Evolutionary conservation across 2,888 invertebrate genomes (phyloP), one percentile per base, ranked within the genome.

Genomic region (Andrena minutula): DNA sequence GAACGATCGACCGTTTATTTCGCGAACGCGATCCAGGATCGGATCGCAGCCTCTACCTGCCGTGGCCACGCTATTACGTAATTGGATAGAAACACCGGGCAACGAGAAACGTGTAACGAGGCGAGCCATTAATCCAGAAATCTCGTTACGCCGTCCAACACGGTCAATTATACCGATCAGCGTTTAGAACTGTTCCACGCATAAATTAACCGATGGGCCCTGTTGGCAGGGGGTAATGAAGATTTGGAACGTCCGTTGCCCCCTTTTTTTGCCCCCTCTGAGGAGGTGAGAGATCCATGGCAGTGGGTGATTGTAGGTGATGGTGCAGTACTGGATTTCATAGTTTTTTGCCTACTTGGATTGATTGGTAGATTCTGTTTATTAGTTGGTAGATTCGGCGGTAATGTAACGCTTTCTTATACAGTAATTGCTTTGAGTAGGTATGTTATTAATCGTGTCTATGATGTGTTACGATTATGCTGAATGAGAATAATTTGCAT

Each of bases 51-150:
- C 53, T 53, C 56, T 26, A 20, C 35, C 61, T 47, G 53, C 53
- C 66, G 72, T 2, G 28, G 49, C 47, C 56, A 56, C 4, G 56
- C 56, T 75, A 73, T 85, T 78, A 78, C 75, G 73, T 83, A 83
- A 85, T 86, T 80, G 60, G 66, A 65, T 74, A 65, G 66, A 58
- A 64, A 26, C 23, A 32, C 35, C 32, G 35, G 53, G 51, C 49
- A 69, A 61, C 74, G 41, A 23, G 53, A 51, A 77, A 69, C 53
- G 64, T 51, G 74, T 30, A 68, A 72, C 65, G 51, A 49, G 66
- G 30, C 68, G 61, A 49, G 12, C 53, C 41, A 53, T 61, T 78
- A 74, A 74, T 75, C 74, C 47, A 68, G 68, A 68, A 69, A 79
- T 75, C 63, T 75, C 63, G 70, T 71, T 71, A 63, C 63, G n/a